Evolutionary conservation across 92 coral and sea anemone genomes (phyloP).

Genomic region (Zoanthus sociatus): DNA sequence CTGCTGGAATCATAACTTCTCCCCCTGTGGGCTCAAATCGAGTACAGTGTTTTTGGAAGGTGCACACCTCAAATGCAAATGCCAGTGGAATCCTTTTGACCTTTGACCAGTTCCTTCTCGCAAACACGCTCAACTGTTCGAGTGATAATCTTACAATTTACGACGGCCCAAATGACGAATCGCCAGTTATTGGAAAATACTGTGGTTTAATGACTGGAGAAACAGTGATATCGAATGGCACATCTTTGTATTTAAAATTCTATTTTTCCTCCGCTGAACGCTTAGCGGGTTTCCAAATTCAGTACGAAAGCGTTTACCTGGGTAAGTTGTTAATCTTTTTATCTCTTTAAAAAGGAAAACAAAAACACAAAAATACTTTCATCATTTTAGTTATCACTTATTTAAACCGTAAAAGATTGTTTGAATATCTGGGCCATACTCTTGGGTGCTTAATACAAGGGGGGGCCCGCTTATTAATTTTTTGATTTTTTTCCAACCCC

Average conservation of each 20-base stretch:
- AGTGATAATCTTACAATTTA: conserved; percentile 41
- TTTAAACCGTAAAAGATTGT: no score
- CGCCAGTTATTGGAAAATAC: conserved; percentile 53
- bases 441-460: no score
- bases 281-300: conserved; percentile 33
- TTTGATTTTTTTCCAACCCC: no score
- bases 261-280: conserved; percentile 7
- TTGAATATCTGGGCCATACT: no score
- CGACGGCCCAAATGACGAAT: conserved; percentile 46
- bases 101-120: conserved; percentile 53
- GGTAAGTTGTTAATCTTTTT: not conserved
- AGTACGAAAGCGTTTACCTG: conserved; percentile 1
- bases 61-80: conserved; percentile 11
- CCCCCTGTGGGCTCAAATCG: conserved; percentile 22
- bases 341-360: no score
- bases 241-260: conserved; percentile 12
- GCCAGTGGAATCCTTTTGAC: conserved; percentile 27
- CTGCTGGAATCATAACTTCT: conserved; percentile 35
- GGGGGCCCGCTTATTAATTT: no score
- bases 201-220: conserved; percentile 52
- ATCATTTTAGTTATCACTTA: no score
- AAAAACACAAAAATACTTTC: no score
- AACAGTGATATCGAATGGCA: conserved; percentile 42
- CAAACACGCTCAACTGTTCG: conserved; percentile 29
- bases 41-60: conserved; percentile 24